Percentiles rank a stretch among this genome's conserved stretches.
phyloP scores from a whole-genome alignment of 1,140 invertebrate genomes.

The Ceratosolen fusciceps region DNA sequence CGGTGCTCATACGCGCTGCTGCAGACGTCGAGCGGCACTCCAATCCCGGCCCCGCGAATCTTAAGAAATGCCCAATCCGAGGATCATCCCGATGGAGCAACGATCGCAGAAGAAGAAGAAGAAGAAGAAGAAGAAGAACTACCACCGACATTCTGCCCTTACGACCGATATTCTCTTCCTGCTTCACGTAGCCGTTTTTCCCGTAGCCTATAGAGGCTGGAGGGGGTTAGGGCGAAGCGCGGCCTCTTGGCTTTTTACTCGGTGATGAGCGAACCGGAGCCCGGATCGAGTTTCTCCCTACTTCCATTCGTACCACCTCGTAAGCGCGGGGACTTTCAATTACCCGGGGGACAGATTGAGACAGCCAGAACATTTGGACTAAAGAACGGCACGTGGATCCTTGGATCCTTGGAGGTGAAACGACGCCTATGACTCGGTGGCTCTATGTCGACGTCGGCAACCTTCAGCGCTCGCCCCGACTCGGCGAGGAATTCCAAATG shows the following conservation, averaged over 20 bases:
- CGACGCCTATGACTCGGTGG: too few species aligned
- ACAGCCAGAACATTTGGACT: too few species aligned
- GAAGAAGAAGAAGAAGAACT: too few species aligned
- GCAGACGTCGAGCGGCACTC: neutral
- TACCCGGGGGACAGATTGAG: constrained; percentile 26
- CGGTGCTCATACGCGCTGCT: constrained; percentile 63
- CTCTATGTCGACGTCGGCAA: too few species aligned
- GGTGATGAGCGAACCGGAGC: neutral
- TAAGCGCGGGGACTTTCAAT: constrained; percentile 40
- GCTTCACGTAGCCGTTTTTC: constrained; percentile 4
- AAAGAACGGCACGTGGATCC: too few species aligned
- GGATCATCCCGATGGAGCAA: too few species aligned
- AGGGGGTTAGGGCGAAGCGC: constrained; percentile 13
- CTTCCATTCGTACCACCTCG: constrained; percentile 3
- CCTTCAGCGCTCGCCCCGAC: too few species aligned
- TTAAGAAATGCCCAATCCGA: too few species aligned
- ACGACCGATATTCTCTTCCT: constrained; percentile 11
- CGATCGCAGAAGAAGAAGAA: too few species aligned
- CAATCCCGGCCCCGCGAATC: constrained; percentile 29
- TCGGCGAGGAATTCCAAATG: too few species aligned
- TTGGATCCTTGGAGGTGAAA: too few species aligned
- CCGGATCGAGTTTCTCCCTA: constrained; percentile 23
- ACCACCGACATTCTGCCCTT: constrained; percentile 37
- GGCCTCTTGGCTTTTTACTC: constrained; percentile 34
- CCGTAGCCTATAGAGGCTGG: too few species aligned